phyloP scores from a whole-genome alignment of 2,888 invertebrate genomes.

The Acanthococcus lagerstroemiae region DNA sequence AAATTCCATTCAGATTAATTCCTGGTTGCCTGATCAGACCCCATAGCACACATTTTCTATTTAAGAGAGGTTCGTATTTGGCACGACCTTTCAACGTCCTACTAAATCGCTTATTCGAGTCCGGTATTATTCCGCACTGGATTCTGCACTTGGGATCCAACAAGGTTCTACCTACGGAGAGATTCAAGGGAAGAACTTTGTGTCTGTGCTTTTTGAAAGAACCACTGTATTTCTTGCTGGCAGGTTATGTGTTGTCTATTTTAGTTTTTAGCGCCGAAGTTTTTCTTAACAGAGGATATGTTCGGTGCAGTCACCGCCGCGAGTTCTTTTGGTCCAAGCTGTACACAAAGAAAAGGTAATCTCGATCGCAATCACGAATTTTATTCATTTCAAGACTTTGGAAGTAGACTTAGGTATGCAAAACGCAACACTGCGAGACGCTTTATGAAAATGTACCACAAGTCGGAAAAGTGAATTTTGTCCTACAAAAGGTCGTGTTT shows the following conservation, averaged over 20 bases:
- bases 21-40: slow-evolving; percentile 35
- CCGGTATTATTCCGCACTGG: slow-evolving; percentile 34
- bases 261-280: slow-evolving; percentile 29
- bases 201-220: slow-evolving; percentile 29
- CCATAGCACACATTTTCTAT: slow-evolving; percentile 34
- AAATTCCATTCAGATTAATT: slow-evolving; percentile 34
- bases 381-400: no score
- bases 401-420: no score
- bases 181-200: slow-evolving; percentile 32
- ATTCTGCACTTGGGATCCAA: slow-evolving; percentile 34
- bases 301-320: no score
- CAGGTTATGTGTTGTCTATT: slow-evolving; percentile 25
- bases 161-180: slow-evolving; percentile 32
- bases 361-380: no score
- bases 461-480: no score
- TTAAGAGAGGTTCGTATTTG: slow-evolving; percentile 32
- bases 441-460: no score
- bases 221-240: slow-evolving; percentile 31
- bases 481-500: no score
- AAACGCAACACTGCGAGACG: no score
- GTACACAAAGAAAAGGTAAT: no score
- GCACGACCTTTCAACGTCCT: slow-evolving; percentile 25
- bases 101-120: slow-evolving; percentile 32
- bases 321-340: no score
- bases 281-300: slow-evolving; percentile 24